A percentile compares a stretch with the other conserved stretches of the same genome.
Evolutionary conservation across 2,113 vertebrate genomes (phyloP).

Genomic region (Daphoenositta chrysoptera): DNA sequence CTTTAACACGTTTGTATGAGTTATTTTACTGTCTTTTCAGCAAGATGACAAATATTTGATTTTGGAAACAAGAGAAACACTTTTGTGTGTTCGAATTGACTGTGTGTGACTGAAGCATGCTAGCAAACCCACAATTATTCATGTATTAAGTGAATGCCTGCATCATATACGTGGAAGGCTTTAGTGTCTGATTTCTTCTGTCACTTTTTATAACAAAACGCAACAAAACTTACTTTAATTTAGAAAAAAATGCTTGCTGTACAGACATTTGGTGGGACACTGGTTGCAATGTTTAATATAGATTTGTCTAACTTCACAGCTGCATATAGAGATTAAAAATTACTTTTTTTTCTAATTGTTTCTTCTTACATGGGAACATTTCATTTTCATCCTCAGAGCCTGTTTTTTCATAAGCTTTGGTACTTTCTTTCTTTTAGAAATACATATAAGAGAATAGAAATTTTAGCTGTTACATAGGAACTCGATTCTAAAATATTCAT

Average conservation of each 20-base stretch:
- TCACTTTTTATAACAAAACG: not conserved
- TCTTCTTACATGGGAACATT: not conserved
- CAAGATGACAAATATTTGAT: not conserved
- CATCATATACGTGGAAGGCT: not conserved
- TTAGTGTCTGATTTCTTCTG: not conserved
- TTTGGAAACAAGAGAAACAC: not conserved
- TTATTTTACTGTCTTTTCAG: not conserved
- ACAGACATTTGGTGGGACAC: not conserved
- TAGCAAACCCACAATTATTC: not conserved
- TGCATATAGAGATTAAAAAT: not conserved
- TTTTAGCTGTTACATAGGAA: not conserved
- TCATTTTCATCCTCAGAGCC: not conserved
- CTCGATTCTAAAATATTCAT: not conserved
- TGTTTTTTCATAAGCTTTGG: not conserved
- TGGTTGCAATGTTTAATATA: not conserved
- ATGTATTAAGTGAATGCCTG: not conserved
- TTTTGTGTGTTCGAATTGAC: not conserved
- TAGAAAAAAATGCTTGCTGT: not conserved
- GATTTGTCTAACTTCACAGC: not conserved
- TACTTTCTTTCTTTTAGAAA: not conserved
- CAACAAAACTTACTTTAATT: not conserved
- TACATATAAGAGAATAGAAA: not conserved
- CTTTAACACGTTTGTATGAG: not conserved
- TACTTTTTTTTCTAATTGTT: not conserved
- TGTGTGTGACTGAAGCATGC: not conserved